Evolutionary conservation across 2,797 vertebrate genomes (phyloP).

Genomic region (Mus spretus): DNA sequence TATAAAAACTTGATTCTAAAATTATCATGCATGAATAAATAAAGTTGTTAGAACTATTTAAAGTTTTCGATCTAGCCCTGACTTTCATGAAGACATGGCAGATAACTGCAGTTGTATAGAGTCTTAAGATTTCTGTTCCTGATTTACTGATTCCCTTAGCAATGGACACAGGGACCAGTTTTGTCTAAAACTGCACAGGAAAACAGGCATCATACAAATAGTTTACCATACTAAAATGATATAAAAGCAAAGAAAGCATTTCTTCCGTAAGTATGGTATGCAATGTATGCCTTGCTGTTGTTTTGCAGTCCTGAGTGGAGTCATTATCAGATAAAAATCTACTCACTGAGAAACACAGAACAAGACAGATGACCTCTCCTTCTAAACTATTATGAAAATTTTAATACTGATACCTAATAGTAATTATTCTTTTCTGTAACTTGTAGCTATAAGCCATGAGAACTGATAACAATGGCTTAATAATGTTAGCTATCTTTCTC

Average conservation of each 20-base stretch:
- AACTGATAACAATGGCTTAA: not conserved
- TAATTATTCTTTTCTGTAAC: not conserved
- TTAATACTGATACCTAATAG: not conserved
- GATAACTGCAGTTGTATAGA: not conserved
- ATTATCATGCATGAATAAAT: not conserved
- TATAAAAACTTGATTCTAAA: conserved; percentile 23
- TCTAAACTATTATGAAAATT: not conserved
- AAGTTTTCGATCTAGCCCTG: not conserved
- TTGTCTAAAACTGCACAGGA: not conserved
- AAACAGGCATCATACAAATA: not conserved
- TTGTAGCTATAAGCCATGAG: not conserved
- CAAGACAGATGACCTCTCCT: not conserved
- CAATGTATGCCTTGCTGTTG: not conserved
- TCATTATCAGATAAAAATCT: rapidly evolving
- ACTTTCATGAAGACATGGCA: not conserved
- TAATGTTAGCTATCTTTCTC: not conserved
- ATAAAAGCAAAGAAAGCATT: not conserved
- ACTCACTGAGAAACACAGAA: not conserved
- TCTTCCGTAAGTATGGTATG: not conserved
- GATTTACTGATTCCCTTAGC: not conserved
- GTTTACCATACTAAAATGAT: not conserved
- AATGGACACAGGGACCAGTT: not conserved
- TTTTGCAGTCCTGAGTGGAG: not conserved
- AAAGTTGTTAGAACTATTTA: not conserved
- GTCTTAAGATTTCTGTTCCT: not conserved